phyloP scores from a whole-genome alignment of 2,797 vertebrate species.

The Oryzias sinensis region DNA sequence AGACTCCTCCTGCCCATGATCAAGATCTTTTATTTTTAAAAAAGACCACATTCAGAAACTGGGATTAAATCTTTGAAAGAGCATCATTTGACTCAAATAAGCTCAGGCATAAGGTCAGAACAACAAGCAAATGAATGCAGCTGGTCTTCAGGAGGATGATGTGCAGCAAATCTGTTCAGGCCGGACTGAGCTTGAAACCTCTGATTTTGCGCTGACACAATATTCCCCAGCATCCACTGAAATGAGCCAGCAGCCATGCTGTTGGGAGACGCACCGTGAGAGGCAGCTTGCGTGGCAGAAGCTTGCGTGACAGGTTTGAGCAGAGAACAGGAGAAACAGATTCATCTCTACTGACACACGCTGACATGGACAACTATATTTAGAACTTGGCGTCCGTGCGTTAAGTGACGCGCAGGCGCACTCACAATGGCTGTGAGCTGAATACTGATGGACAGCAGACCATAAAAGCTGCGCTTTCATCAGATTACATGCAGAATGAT shows the following conservation, averaged over 20 bases:
- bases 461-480: neutral
- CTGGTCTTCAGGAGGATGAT: too few species aligned
- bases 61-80: too few species aligned
- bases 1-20: neutral
- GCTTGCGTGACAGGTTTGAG: constrained; percentile 44
- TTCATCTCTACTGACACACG: constrained; percentile 57
- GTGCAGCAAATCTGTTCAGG: too few species aligned
- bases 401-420: constrained; percentile 65
- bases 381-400: constrained; percentile 62
- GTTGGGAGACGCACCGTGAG: constrained; percentile 24
- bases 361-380: constrained; percentile 75
- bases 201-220: too few species aligned
- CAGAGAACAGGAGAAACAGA: constrained; percentile 46
- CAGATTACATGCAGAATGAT: too few species aligned
- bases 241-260: neutral
- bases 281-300: constrained; percentile 28
- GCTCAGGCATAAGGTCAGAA: too few species aligned
- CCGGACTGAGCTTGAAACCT: too few species aligned
- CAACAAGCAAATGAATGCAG: too few species aligned
- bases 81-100: too few species aligned
- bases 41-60: constrained; percentile 1
- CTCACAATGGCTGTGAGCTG: constrained; percentile 28
- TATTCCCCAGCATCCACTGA: too few species aligned
- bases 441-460: constrained; percentile 38
- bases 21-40: constrained; percentile 9